A percentile compares a stretch with the other conserved stretches of the same genome.
These are phyloP conservation scores for Microctenopoma stevenorrisi DNA, from an alignment of 2,797 vertebrate species.

Conservation along the genomic window DNA sequence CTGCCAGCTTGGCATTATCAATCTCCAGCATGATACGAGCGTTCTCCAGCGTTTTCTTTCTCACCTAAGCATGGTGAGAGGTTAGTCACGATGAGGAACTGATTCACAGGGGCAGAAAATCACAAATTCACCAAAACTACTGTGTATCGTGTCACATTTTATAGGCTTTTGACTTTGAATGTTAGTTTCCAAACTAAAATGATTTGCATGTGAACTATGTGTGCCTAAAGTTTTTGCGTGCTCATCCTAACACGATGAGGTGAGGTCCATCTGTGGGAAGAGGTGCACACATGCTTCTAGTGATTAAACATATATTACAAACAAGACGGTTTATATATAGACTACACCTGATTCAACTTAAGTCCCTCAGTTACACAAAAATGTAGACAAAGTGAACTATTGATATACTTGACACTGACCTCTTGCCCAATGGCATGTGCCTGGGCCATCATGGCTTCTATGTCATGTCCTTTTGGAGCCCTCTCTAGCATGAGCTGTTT, in stretches of 20 bases:
- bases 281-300: too few species aligned
- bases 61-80: conserved; percentile 69
- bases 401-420: conserved; percentile 68
- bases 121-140: too few species aligned
- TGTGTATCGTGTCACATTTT: background rate
- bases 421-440: conserved; percentile 83
- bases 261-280: background rate
- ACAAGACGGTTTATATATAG: too few species aligned
- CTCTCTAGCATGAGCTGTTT: conserved; percentile 83
- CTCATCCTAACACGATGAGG: background rate
- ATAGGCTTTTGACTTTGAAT: background rate
- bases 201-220: background rate
- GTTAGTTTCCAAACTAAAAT: background rate
- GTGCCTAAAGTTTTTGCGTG: background rate
- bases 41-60: conserved; percentile 82
- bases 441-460: conserved; percentile 83
- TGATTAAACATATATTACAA: too few species aligned
- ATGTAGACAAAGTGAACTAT: too few species aligned
- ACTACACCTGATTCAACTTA: too few species aligned
- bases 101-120: too few species aligned
- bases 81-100: background rate
- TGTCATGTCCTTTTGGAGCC: conserved; percentile 79
- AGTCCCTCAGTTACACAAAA: too few species aligned
- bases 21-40: conserved; percentile 86
- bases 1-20: conserved; percentile 87